Conservation (phyloP, 2,888 invertebrate species). For the Drosophila quinaria region DNA sequence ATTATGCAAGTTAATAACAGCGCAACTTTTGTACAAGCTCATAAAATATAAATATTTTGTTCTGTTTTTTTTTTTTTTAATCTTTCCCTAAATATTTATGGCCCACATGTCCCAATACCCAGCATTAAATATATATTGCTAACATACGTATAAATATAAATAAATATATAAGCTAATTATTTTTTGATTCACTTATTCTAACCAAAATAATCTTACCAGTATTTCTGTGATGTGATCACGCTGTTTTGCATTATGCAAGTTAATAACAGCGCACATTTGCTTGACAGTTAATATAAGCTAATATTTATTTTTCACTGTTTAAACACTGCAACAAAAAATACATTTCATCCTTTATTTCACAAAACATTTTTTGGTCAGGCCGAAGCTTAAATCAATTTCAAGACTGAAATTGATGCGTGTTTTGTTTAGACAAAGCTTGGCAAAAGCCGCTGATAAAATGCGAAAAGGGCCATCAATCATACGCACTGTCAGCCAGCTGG, state of each 20-base stretch:
- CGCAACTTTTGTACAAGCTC: not conserved
- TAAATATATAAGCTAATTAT: not conserved
- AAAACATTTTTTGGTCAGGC: slow-evolving; percentile 1
- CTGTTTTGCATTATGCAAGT: slow-evolving; percentile 66
- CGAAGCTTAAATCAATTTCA: slow-evolving; percentile 17
- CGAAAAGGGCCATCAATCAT: slow-evolving; percentile 66
- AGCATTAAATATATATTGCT: no score
- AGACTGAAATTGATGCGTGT: slow-evolving; percentile 33
- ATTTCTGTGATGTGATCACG: slow-evolving; percentile 67
- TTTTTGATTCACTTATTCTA: not conserved
- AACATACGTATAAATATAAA: no score
- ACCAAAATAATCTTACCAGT: slow-evolving; percentile 70
- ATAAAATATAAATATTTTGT: no score
- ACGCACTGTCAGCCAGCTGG: slow-evolving; percentile 55
- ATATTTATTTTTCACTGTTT: slow-evolving; percentile 17
- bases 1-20: slow-evolving; percentile 39
- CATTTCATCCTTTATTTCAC: slow-evolving; percentile 5
- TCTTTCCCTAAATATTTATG: no score
- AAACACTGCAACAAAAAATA: slow-evolving; percentile 19
- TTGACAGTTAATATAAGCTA: slow-evolving; percentile 5
- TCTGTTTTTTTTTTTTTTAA: no score
- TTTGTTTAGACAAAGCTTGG: slow-evolving; percentile 17
- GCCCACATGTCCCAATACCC: not conserved
- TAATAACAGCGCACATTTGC: slow-evolving; percentile 24
- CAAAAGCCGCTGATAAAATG: slow-evolving; percentile 29